Evolutionary conservation across 2,888 invertebrate genomes (phyloP).

Genomic region (Eugnorisma glareosa): DNA sequence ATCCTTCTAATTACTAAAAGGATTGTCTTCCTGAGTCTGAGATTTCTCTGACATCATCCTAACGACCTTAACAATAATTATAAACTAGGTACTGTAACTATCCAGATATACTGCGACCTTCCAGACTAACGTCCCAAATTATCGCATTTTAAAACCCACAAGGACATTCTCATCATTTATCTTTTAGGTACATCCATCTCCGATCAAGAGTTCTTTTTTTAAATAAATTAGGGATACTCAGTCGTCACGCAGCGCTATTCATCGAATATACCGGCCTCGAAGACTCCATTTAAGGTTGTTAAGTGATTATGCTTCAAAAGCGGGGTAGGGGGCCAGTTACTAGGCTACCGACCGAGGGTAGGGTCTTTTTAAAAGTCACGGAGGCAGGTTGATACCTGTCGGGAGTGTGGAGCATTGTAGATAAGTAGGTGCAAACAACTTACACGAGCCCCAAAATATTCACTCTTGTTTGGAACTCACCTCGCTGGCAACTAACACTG

Average conservation of each 20-base stretch:
- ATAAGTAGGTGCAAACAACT: not conserved
- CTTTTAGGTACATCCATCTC: no score
- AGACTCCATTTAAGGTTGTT: not conserved
- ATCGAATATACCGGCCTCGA: not conserved
- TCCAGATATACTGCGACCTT: conserved; percentile 3
- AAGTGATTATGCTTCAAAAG: not conserved
- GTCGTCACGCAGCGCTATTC: not conserved
- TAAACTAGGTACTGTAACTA: not conserved
- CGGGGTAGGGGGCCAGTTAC: not conserved
- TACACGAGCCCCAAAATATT: not conserved
- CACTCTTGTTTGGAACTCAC: not conserved
- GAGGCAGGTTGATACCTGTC: not conserved
- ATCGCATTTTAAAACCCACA: not conserved
- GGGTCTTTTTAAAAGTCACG: not conserved
- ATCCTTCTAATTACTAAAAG: no score
- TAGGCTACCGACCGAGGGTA: not conserved
- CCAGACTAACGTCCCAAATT: not conserved
- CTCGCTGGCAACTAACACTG: no score
- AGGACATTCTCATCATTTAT: conserved; percentile 9
- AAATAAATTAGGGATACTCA: not conserved
- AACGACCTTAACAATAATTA: conserved; percentile 6
- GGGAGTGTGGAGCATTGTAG: not conserved
- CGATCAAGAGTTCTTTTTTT: not conserved
- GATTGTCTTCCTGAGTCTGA: not conserved
- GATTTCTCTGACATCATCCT: conserved; percentile 21